These are phyloP conservation scores for Hydrotaea diabolus DNA, from an alignment of 2,888 invertebrate species.

Conservation along the genomic window DNA sequence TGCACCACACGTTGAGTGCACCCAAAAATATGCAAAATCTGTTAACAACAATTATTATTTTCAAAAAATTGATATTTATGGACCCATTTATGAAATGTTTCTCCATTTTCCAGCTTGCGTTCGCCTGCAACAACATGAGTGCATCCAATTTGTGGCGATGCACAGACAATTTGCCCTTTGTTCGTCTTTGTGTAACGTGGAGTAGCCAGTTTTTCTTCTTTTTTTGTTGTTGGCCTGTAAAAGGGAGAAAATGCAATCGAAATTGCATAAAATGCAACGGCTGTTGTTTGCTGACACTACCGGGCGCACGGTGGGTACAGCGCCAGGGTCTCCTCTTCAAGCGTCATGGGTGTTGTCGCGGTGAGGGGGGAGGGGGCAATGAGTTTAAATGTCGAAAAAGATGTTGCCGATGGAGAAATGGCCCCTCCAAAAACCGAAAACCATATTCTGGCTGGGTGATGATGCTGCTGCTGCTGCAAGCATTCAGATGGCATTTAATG, in stretches of 20 bases:
- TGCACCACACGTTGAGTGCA: neutral
- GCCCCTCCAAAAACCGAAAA: slow-evolving; percentile 43
- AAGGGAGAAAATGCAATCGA: slow-evolving; percentile 70
- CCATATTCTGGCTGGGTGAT: slow-evolving; percentile 17
- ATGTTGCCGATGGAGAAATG: slow-evolving; percentile 36
- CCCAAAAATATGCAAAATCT: slow-evolving; percentile 70
- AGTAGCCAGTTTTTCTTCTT: slow-evolving; percentile 19
- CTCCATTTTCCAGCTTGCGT: slow-evolving; percentile 71
- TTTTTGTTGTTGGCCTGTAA: neutral
- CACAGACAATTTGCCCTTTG: slow-evolving; percentile 54
- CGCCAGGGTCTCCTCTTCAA: neutral
- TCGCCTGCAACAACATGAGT: slow-evolving; percentile 54
- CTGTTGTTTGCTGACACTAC: slow-evolving; percentile 47
- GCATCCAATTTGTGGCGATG: slow-evolving; percentile 67
- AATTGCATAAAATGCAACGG: slow-evolving; percentile 73
- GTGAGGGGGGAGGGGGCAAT: slow-evolving; percentile 20
- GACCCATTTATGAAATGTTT: slow-evolving; percentile 79
- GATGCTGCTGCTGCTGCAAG: slow-evolving; percentile 23
- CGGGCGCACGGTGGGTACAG: neutral
- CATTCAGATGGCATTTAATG: slow-evolving; percentile 63
- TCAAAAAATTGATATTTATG: slow-evolving; percentile 78
- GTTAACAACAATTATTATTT: slow-evolving; percentile 73
- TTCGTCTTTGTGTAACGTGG: neutral
- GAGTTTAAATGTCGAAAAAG: slow-evolving; percentile 37
- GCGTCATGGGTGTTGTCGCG: neutral